These are phyloP conservation scores for Xylota sylvarum DNA, from an alignment of 2,888 invertebrate species.

Conservation along the genomic window DNA sequence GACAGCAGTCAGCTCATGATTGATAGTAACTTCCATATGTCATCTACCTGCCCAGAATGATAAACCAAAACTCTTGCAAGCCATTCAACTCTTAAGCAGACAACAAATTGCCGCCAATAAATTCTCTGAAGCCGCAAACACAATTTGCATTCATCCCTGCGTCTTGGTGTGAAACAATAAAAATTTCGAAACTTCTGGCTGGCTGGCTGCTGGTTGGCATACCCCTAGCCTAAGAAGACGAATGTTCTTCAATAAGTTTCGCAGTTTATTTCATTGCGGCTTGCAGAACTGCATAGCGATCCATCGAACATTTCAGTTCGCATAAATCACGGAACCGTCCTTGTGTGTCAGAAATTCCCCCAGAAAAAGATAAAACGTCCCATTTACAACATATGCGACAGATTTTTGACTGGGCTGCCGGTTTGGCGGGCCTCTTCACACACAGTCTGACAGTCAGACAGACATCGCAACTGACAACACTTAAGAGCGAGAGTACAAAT, in stretches of 20 bases:
- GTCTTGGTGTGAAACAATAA: slow-evolving; percentile 57
- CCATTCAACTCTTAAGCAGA: slow-evolving; percentile 54
- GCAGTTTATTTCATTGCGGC: slow-evolving; percentile 42
- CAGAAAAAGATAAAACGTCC: slow-evolving; percentile 3
- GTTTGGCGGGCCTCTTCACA: slow-evolving; percentile 11
- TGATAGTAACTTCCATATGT: slow-evolving; percentile 22
- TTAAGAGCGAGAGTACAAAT: slow-evolving; percentile 67
- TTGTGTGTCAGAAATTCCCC: slow-evolving; percentile 34
- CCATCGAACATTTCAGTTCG: slow-evolving; percentile 54
- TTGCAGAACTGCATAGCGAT: slow-evolving; percentile 33
- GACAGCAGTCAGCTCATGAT: neutral
- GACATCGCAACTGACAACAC: slow-evolving; percentile 25
- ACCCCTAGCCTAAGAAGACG: slow-evolving; percentile 8
- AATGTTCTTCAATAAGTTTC: slow-evolving; percentile 38
- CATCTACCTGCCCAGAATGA: slow-evolving; percentile 46
- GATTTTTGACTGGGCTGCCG: slow-evolving; percentile 48
- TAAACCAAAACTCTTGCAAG: slow-evolving; percentile 34
- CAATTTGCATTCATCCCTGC: slow-evolving; percentile 63
- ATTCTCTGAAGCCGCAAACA: slow-evolving; percentile 14
- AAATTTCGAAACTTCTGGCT: slow-evolving; percentile 49
- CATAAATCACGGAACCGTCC: slow-evolving; percentile 70
- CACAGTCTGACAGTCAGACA: slow-evolving; percentile 13
- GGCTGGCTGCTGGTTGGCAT: too few relatives aligned
- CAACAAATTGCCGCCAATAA: slow-evolving; percentile 65
- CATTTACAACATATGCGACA: slow-evolving; percentile 69